A percentile compares a stretch with the other conserved stretches of the same genome.
Evolutionary conservation across 2,888 invertebrate genomes (phyloP).

Genomic region (Drosophila koepferae): DNA sequence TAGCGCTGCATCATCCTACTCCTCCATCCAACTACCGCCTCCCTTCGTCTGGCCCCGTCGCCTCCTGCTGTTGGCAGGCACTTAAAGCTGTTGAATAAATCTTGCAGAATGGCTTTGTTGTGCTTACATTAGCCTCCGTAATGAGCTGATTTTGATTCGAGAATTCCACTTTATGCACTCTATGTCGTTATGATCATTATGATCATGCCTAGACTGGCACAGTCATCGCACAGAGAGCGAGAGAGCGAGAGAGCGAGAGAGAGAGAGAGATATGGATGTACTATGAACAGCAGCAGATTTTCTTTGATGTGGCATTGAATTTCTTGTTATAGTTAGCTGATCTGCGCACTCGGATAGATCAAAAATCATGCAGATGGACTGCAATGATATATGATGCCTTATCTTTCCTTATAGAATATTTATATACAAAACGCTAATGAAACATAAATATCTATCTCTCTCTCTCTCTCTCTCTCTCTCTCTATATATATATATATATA

Average conservation of each 20-base stretch:
- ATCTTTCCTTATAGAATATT: conserved; percentile 1
- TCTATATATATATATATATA: too few species aligned
- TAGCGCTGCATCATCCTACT: conserved; percentile 78
- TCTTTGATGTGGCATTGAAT: conserved; percentile 17
- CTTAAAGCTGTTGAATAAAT: conserved; percentile 73
- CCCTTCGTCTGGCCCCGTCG: too few species aligned
- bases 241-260: neutral
- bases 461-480: neutral
- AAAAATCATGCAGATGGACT: conserved; percentile 4
- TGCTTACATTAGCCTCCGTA: conserved; percentile 83
- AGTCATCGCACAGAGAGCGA: conserved; percentile 34
- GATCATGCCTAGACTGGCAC: conserved; percentile 51
- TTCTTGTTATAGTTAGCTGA: conserved; percentile 18
- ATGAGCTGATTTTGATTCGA: conserved; percentile 78
- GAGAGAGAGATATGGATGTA: neutral
- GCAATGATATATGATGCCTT: conserved; percentile 7
- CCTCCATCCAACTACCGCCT: neutral
- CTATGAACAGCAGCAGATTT: conserved; percentile 25
- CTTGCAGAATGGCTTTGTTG: conserved; percentile 79
- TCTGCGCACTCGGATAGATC: conserved; percentile 8
- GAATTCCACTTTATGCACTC: conserved; percentile 74
- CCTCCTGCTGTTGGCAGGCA: conserved; percentile 15
- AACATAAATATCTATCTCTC: neutral
- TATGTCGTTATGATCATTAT: conserved; percentile 57
- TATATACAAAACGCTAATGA: neutral